Base-by-base conservation (phyloP, 2,113 vertebrate species). In the Regulus satrapa region DNA sequence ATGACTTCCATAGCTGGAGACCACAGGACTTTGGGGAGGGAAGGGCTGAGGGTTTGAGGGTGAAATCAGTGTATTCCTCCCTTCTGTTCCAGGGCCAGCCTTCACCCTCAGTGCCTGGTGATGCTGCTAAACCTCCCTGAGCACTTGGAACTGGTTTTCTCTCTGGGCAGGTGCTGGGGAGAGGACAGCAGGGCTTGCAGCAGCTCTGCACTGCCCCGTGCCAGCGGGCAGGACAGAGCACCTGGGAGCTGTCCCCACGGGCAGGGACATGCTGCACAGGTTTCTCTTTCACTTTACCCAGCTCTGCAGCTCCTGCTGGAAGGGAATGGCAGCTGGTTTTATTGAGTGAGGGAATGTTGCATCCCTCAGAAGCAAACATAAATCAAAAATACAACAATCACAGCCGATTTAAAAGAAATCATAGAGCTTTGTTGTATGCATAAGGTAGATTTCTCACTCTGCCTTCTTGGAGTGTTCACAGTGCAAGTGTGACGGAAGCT, bases 161-260 rank as follows among this genome's bases (percentile, higher is more conserved):
- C n/a, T 56, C 58, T 17, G 18, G 25, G 54, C 46, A 34, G 34
- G 55, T 56, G n/a, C 48, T 4, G 23, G n/a, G 38, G 64, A 14
- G 24, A 28, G 80, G 48, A 20, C 49, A n/a, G 40, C 74, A 51
- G 31, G 2, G 6, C 7, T 77, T 52, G 9, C 15, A 17, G 7
- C 9, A 15, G 10, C 16, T 17, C 19, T 67, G 76, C 66, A 17
- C 43, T n/a, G 45, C 8, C 38, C 48, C 0, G 0, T 75, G 52
- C 2, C 49, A 14, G 10, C 0, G 4, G 17, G 72, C 20, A 6
- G 78, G 40, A 4, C 5, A 12, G 15, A 28, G 3, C 13, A 12
- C 32, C 31, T 24, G 46, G 3, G 46, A 34, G 79, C 58, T 29
- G 16, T 29, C 8, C 64, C 59, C 36, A 9, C 4, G 0, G 29